Evolutionary conservation across 2,113 vertebrate genomes (phyloP), one percentile per base, ranked within the genome.

Genomic region (Dascyllus trimaculatus): DNA sequence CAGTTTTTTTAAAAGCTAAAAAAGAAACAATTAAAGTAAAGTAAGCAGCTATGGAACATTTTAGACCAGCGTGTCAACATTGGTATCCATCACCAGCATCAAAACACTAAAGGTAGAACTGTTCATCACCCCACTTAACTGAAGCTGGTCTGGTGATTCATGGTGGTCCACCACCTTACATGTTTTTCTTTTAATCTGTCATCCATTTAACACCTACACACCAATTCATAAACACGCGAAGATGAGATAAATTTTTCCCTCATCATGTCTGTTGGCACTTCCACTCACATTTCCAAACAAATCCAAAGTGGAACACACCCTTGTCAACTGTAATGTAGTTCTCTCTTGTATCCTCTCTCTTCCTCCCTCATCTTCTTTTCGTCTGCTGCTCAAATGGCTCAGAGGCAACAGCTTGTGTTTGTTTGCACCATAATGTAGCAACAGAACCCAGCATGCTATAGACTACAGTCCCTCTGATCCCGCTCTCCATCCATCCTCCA

Each of bases 341-440:
- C 64, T 80, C 54, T 80, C 59, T 51, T 69, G 19, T 32, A 49
- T 71, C 46, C 56, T 79, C 21, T 19, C 57, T 38, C 13, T 19
- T 21, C 32, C 35, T 14, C 52, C 49, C 45, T 78, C 57, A n/a
- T 53, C 54, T 62, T 48, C 54, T 18, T 52, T 62, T 64, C 67
- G 29, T 82, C 43, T 81, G 49, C 19, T 64, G 66, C 62, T 80
- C 69, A 45, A 52, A 68, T 69, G 59, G 66, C 80, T 78, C 13
- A 15, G 67, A 75, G 78, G 73, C 61, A 82, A 77, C 77, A 75
- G 80, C 64, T 80, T 81, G 76, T 89, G 82, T 92, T 91, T 92
- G 88, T 91, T 90, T 89, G 64, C 48, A 54, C 10, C 63, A 51
- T 57, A 46, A 53, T 88, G 46, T 84, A 84, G 86, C 83, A 91